Base-by-base conservation (phyloP, 2,797 vertebrate species). In the Clarias platycephalus region DNA sequence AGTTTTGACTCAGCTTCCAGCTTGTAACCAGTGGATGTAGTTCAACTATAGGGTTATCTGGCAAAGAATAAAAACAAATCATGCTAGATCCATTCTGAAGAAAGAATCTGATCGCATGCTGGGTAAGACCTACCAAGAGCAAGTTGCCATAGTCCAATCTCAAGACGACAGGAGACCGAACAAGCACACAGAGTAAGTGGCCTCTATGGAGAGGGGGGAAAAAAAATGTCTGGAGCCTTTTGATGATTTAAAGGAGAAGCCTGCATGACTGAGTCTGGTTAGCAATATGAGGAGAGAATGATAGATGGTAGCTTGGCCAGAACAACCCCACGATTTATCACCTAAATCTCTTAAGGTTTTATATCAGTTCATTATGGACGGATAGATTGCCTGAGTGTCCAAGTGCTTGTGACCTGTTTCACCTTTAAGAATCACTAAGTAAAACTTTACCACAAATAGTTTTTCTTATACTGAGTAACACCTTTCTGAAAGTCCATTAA, bases 401-500 rank as follows among this genome's bases (percentile, higher is more conserved):
- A 22, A 20, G n/a, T 55, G 37, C 40, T 53, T 64, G 37, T 80
- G 62, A 66, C 62, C 26, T 80, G 62, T 20, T 80, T 64, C 40
- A 80, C 62, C 62, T 80, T 79, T 64, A 26, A 31, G 60, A 64
- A 22, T 80, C 40, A 49, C 77, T 44, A 64, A 64, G 60, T 53
- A 66, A 66, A 80, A 80, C 62, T 66, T 66, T 31, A 80, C n/a
- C 62, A 53, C 78, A 66, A 22, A 62, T 26, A 12, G 31, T 78
- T 78, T 62, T 1, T 8, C 58, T 62, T 62, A 60, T 16, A 40
- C 37, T 7, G 6, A n/a, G n/a, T 53, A 8, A 57, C 28, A 1
- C 16, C 49, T 18, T 4, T 75, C 28, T 57, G 53, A 76, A 58
- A 57, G 31, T 40, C 1, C 13, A 37, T 37, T 40, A 78, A 40